These are phyloP conservation scores for Gambusia affinis DNA, from an alignment of 2,113 vertebrate genomes.

Conservation along the genomic window DNA sequence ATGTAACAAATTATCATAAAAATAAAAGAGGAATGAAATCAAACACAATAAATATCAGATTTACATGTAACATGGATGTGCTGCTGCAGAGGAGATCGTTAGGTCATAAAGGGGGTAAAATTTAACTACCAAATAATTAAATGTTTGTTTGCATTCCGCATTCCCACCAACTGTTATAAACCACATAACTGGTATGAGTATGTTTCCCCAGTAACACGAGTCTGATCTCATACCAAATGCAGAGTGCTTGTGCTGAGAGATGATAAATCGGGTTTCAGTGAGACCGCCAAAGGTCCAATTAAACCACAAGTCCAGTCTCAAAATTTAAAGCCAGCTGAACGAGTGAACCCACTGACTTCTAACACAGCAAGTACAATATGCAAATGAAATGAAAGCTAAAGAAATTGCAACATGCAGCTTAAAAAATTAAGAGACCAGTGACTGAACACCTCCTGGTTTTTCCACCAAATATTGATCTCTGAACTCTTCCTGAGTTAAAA, in stretches of 20 bases:
- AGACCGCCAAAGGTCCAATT: slow-evolving; percentile 37
- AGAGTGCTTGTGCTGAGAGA: slow-evolving; percentile 33
- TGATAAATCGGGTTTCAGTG: slow-evolving; percentile 54
- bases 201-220: slow-evolving; percentile 30
- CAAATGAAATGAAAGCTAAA: neutral
- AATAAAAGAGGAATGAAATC: neutral
- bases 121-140: slow-evolving; percentile 24
- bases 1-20: neutral
- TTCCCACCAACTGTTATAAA: slow-evolving; percentile 3
- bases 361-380: neutral
- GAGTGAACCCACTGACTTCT: slow-evolving; percentile 27
- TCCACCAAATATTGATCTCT: no score
- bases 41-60: neutral
- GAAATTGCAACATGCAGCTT: neutral
- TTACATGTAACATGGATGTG: neutral
- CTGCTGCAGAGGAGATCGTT: slow-evolving; percentile 4
- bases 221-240: slow-evolving; percentile 24
- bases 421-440: no score
- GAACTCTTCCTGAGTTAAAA: no score
- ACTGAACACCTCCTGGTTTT: no score
- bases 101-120: slow-evolving; percentile 13
- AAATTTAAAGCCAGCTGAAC: neutral
- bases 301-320: slow-evolving; percentile 3
- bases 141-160: slow-evolving; percentile 48
- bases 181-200: slow-evolving; percentile 8